Base-by-base conservation (phyloP, 2,888 invertebrate species). In the Microchrysa polita region DNA sequence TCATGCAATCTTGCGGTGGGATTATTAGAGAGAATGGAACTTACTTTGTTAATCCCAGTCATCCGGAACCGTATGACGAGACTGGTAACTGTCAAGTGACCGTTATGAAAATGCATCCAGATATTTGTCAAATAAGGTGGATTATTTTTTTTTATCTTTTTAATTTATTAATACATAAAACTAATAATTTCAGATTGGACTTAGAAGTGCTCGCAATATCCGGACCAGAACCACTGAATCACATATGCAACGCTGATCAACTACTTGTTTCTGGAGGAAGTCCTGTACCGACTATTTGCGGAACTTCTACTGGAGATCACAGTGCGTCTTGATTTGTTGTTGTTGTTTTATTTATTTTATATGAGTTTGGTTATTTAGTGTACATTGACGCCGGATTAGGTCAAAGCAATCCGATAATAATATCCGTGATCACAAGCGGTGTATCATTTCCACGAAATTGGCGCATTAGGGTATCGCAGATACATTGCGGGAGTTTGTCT, bases 71-170 rank as follows among this genome's bases (percentile, higher is more conserved):
- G 0, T 93, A 89, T 80, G 93, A 95, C 78, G 91, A 90, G 0
- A 92, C 92, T 0, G 92, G 93, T 0, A 94, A 94, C 22, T 96
- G 95, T 79, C 95, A 95, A 81, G 88, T 95, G 5, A 94, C 93
- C 0, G 87, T 96, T 10, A 83, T 92, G 65, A 95, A 95, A 82
- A 84, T 90, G 1, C 90, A 91, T 80, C 90, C 91, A 0, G 92
- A 93, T 79, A 90, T 95, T 16, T 95, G 95, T 79, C 95, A 96
- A 82, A 89, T 93, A 80, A 91, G 94, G 93, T 92, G 71, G 61
- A 60, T 55, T 34, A 40, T 2, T 53, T 52, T 52, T 18, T 44
- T n/a, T n/a, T n/a, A n/a, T n/a, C n/a, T n/a, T n/a, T n/a, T n/a
- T n/a, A n/a, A n/a, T n/a, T n/a, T n/a, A 44, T 52, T 69, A 1